A percentile compares a stretch with the other conserved stretches of the same genome.
These are phyloP conservation scores for Heliconius aoede DNA, from an alignment of 2,888 invertebrate species.

Conservation along the genomic window DNA sequence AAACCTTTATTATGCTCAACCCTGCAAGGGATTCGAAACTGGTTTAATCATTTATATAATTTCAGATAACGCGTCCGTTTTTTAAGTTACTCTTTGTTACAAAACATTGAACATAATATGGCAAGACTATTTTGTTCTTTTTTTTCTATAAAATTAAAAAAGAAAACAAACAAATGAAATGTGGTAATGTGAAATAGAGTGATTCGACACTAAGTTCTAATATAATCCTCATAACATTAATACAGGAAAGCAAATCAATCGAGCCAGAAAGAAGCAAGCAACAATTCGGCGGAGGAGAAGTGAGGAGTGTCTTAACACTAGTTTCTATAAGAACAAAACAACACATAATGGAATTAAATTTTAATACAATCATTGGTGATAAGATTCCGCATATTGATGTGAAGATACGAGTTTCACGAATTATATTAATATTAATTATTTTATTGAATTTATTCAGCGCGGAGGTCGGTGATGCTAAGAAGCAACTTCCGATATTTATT, in stretches of 20 bases:
- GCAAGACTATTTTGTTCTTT: neutral
- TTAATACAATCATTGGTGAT: neutral
- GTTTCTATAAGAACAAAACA: neutral
- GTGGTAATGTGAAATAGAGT: no score
- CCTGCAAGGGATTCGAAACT: conserved; percentile 60
- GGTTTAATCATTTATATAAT: conserved; percentile 52
- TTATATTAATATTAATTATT: conserved; percentile 55
- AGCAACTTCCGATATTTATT: conserved; percentile 57
- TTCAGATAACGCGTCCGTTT: conserved; percentile 17
- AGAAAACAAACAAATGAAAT: no score
- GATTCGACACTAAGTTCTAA: no score
- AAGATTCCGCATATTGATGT: conserved; percentile 15
- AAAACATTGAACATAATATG: neutral
- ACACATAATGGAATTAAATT: neutral
- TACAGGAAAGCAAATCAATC: no score
- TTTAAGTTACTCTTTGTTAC: conserved; percentile 19
- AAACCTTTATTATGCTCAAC: conserved; percentile 68
- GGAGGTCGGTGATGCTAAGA: conserved; percentile 68
- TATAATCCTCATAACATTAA: no score
- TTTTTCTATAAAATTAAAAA: no score
- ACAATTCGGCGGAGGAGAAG: no score
- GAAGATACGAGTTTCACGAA: conserved; percentile 59
- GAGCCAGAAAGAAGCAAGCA: no score
- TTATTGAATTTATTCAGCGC: conserved; percentile 57
- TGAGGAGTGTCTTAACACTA: no score